Evolutionary conservation across 64 coral and sea anemone species (phyloP), one percentile per base, ranked within the genome.

Genomic region (Stichodactyla helianthus): DNA sequence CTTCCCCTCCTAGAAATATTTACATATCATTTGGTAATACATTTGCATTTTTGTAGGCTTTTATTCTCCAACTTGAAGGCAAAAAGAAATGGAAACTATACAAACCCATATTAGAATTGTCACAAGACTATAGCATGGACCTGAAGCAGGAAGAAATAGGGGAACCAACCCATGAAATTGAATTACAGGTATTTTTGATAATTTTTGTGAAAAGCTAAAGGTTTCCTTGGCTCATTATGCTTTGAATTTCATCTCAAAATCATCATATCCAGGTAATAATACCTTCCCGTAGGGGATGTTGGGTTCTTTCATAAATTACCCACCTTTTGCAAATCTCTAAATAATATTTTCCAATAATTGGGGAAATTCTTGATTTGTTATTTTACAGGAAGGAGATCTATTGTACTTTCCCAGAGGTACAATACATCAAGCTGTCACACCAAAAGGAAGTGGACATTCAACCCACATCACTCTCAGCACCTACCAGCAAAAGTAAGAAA

Each of bases 321-420:
- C 4, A 44, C 35, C 35, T 44, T 44, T 44, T 1, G 35, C 4
- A 3, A 44, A 44, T 44, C 35, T 44, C 35, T 44, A 44, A 3
- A 44, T 44, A 44, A 44, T 2, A 44, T 57, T 57, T 57, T 17
- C 18, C 0, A 60, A 60, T 17, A 17, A 60, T 17, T 60, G 4
- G 5, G 59, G 11, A 13, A 60, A 17, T 60, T 60, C 14, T 60
- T 17, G 25, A 19, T 82, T 88, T 7, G n/a, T n/a, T n/a, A n/a
- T 54, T 86, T 53, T 35, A 53, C 53, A 98, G 95, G 86, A 89
- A 51, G 95, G 95, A 15, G 95, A 98, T 58, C 44, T 98, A 25
- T 64, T 98, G 65, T 98, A 98, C 82, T 94, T 94, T 55, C 95
- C 95, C 5, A 87, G 95, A 59, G 95, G 95, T 62, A 94, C 92